Evolutionary conservation across 2,113 vertebrate genomes (phyloP).

Genomic region (Zosterops borbonicus): DNA sequence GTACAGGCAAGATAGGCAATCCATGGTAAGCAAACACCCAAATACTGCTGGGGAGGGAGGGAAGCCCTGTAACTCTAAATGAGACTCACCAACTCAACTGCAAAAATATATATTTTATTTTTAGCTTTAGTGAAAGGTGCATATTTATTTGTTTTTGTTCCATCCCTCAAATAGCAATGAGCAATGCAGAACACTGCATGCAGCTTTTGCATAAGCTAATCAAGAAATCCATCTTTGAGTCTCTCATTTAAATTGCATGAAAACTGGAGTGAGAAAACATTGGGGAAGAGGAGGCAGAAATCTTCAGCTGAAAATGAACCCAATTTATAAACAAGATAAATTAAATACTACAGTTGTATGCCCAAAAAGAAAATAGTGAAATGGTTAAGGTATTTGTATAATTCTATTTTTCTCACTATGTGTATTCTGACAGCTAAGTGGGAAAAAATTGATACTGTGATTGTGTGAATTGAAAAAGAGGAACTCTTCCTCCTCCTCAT

Average conservation of each 20-base stretch:
- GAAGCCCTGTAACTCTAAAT: neutral
- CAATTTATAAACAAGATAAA: neutral
- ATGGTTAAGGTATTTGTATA: neutral
- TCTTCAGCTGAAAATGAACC: neutral
- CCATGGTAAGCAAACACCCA: neutral
- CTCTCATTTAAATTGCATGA: conserved; percentile 34
- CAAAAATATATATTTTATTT: neutral
- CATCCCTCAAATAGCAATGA: neutral
- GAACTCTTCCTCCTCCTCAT: neutral
- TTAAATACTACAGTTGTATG: neutral
- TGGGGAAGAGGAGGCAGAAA: neutral
- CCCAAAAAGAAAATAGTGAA: neutral
- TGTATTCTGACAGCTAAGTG: neutral
- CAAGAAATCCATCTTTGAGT: neutral
- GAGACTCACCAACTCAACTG: neutral
- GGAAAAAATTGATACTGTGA: neutral
- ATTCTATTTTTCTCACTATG: neutral
- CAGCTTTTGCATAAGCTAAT: conserved; percentile 23
- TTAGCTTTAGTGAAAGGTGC: neutral
- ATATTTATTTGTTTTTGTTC: neutral
- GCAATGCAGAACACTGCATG: neutral
- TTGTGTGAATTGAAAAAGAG: neutral
- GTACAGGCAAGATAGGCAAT: neutral
- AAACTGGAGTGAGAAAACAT: neutral
- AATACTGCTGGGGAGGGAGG: neutral